Conservation (phyloP, 2,797 vertebrate species). For the Rhabdophis nuchalis region DNA sequence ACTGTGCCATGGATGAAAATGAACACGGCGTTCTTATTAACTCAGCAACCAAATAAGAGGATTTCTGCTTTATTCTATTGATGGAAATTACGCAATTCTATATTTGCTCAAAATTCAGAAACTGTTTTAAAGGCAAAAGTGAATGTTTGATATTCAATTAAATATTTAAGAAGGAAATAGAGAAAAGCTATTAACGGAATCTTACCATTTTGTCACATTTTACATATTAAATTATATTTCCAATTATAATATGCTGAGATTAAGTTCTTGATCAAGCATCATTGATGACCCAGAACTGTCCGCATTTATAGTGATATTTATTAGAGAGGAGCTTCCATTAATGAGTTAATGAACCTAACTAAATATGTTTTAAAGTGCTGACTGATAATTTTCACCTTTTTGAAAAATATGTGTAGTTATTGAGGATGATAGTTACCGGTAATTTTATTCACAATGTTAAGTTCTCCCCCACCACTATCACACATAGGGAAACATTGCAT, state of each 20-base stretch:
- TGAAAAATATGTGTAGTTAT: background rate
- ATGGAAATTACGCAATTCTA: background rate
- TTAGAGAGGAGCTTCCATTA: background rate
- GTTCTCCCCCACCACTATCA: background rate
- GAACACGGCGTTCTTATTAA: background rate
- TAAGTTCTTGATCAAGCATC: background rate
- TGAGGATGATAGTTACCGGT: background rate
- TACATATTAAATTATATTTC: background rate
- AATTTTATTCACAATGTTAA: background rate
- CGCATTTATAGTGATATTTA: background rate
- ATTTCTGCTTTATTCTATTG: background rate
- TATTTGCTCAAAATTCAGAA: background rate
- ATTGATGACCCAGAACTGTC: background rate
- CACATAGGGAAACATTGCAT: background rate
- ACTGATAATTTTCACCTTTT: background rate
- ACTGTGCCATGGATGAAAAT: constrained; percentile 9
- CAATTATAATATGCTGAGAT: background rate
- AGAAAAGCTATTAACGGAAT: background rate
- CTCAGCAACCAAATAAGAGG: background rate
- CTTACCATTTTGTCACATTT: background rate
- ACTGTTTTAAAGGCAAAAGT: background rate
- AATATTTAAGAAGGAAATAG: accelerated
- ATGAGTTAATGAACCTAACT: background rate
- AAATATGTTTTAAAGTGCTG: background rate
- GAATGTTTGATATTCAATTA: background rate